Base-by-base conservation (phyloP, 2,888 invertebrate species). In the Thymelicus acteon region DNA sequence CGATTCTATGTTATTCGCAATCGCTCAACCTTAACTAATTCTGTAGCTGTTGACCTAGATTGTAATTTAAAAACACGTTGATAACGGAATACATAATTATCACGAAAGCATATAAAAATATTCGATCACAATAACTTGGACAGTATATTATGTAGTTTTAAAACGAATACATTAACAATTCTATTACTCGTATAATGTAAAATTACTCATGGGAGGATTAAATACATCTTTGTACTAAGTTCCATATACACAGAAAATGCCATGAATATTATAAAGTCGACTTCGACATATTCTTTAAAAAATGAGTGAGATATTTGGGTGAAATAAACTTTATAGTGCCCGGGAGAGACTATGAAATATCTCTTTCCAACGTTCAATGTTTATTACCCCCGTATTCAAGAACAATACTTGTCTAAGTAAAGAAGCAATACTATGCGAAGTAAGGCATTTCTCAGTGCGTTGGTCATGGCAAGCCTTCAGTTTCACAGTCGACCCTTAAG, bases 221-320 rank as follows among this genome's bases (percentile, higher is more conserved):
- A 67, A 67, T 39, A 67, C 63, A 63, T 37, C n/a, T 67, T 67
- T 67, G 67, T 67, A 67, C 67, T 67, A 52, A 67, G 49, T 60
- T 67, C 58, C 49, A 49, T 49, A 60, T 60, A 60, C 67, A 24
- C 52, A 67, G 10, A 49, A 40, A 60, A 40, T 67, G 49, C 44
- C 12, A 40, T 60, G 44, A 37, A 15, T 60, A 48, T 60, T 65
- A 19, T 44, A 65, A 65, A 40, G 13, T 10, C 49, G 1, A 44
- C 1, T 12, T n/a, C n/a, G n/a, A 44, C 10, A 8, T 44, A 40
- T 40, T 2, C 10, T 40, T 40, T 40, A 0, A 40, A 40, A 8
- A 6, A 40, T 40, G 31, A 31, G 31, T 31, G 31, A 31, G 1
- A 31, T 31, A 2, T 31, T 31, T 31, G 19, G 2, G 19, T 19